Evolutionary conservation across 2,113 vertebrate genomes (phyloP).

Genomic region (Monarcha castaneiventris): DNA sequence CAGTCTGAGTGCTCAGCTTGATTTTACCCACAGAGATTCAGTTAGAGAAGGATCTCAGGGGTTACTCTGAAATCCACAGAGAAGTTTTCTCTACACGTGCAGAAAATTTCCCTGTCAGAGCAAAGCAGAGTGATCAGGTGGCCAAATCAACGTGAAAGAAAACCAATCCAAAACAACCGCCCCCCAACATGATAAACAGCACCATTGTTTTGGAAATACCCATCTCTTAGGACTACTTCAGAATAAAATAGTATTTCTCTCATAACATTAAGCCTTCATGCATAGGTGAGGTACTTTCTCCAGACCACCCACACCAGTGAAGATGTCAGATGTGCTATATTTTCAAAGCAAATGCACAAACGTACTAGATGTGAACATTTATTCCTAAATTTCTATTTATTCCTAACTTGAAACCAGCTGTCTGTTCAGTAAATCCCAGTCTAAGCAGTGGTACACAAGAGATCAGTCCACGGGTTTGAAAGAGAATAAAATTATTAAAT

Average conservation of each 20-base stretch:
- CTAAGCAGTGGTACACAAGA: background rate
- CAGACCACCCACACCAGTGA: background rate
- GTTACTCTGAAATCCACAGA: background rate
- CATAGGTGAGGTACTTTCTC: background rate
- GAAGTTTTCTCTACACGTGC: background rate
- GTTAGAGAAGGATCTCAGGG: background rate
- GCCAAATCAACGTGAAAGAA: background rate
- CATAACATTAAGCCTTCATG: background rate
- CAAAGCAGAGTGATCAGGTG: background rate
- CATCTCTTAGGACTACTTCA: background rate
- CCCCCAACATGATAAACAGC: background rate
- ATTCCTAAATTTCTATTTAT: background rate
- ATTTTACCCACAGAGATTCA: background rate
- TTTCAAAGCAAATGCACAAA: background rate
- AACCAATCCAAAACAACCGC: background rate
- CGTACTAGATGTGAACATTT: background rate
- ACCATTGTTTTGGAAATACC: background rate
- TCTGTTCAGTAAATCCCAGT: background rate
- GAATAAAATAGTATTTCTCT: background rate
- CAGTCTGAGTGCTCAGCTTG: background rate
- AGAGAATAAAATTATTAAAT: background rate
- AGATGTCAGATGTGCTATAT: background rate
- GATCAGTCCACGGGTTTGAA: background rate
- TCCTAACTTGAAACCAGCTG: background rate
- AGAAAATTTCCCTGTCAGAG: background rate